Conservation (phyloP, 2,113 vertebrate genomes). For the Alaudala cheleensis region DNA sequence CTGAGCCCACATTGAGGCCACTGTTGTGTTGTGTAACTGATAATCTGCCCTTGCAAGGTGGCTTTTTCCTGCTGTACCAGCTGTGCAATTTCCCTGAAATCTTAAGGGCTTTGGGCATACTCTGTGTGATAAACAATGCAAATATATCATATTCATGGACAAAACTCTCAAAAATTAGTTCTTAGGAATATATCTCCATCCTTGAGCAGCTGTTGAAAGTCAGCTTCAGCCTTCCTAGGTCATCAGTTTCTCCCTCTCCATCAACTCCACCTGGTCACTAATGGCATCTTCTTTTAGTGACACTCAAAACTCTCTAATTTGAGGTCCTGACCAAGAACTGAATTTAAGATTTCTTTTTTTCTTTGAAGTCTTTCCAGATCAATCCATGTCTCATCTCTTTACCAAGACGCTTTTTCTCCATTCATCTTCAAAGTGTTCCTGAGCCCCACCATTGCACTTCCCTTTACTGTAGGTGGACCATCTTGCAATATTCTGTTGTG, state of each 20-base stretch:
- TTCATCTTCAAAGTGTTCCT: background rate
- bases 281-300: background rate
- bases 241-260: background rate
- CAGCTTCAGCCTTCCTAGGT: background rate
- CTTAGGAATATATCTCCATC: background rate
- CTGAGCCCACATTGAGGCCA: background rate
- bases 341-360: background rate
- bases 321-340: background rate
- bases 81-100: background rate
- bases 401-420: background rate
- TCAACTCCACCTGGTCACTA: background rate
- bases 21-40: background rate
- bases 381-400: background rate
- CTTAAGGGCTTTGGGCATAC: background rate
- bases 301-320: background rate
- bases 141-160: background rate
- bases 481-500: background rate
- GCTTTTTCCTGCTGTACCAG: background rate
- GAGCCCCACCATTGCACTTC: background rate
- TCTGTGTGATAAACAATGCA: background rate
- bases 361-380: background rate
- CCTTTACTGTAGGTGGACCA: background rate
- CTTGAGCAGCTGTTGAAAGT: background rate
- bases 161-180: background rate
- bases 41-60: background rate